These are phyloP conservation scores for Fundulus diaphanus DNA, from an alignment of 2,797 vertebrate genomes.

Conservation along the genomic window DNA sequence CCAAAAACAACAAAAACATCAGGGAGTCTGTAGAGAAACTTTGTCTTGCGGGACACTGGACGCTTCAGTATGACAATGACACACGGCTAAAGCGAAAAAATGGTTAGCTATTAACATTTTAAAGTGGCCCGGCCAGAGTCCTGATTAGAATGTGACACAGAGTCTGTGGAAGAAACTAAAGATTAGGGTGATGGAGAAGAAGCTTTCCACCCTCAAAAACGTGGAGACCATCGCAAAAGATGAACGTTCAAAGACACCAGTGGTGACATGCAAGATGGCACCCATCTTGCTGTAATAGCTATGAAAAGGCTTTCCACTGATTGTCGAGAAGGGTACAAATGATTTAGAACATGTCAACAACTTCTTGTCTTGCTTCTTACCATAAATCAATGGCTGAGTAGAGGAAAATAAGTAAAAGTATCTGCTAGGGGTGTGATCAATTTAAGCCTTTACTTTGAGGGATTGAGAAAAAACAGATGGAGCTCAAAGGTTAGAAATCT, in stretches of 20 bases:
- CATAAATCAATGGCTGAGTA: neutral
- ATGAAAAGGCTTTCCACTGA: neutral
- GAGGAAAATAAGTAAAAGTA: neutral
- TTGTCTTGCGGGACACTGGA: too few relatives aligned
- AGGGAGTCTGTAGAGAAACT: neutral
- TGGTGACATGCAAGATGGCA: neutral
- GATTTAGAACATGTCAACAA: neutral
- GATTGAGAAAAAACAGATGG: neutral
- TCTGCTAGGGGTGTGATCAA: neutral
- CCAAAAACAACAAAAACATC: neutral
- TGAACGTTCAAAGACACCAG: neutral
- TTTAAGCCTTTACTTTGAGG: neutral
- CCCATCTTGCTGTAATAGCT: neutral
- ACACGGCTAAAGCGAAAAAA: neutral
- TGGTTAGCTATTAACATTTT: neutral
- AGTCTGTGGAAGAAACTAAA: too few relatives aligned
- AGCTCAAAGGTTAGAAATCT: neutral
- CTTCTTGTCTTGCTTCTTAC: neutral
- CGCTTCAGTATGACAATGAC: too few relatives aligned
- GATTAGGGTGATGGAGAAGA: neutral
- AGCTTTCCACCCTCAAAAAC: neutral
- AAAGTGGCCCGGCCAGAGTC: neutral
- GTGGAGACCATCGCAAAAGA: neutral
- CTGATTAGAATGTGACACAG: neutral
- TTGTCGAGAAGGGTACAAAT: neutral